Conservation (phyloP, 2,888 invertebrate genomes). For the Geotrupes spiniger region DNA sequence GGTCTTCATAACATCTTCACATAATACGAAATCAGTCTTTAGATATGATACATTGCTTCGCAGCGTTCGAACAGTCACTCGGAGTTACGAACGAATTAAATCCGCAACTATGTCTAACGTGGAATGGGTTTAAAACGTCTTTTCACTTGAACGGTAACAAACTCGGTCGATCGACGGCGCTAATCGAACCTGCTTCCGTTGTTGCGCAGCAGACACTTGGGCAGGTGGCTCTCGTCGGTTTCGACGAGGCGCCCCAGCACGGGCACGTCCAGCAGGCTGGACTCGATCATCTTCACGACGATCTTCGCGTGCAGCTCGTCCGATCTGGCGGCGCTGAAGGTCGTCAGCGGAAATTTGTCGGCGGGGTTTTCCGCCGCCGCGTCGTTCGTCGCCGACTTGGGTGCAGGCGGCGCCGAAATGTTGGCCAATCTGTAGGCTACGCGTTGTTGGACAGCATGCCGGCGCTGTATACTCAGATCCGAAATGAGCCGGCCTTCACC, state of each 20-base stretch:
- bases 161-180: too few species aligned
- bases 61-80: not conserved
- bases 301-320: constrained; percentile 10
- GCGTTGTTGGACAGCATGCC: constrained; percentile 42
- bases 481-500: constrained; percentile 54
- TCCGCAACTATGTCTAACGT: not conserved
- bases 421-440: constrained; percentile 38
- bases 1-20: constrained; percentile 20
- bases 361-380: constrained; percentile 2
- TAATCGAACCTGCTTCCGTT: constrained; percentile 39
- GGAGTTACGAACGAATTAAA: not conserved
- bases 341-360: constrained; percentile 4
- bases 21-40: constrained; percentile 28
- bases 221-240: constrained; percentile 29
- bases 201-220: constrained; percentile 38
- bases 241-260: not conserved
- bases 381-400: constrained; percentile 18
- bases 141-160: not conserved
- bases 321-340: not conserved
- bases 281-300: constrained; percentile 16
- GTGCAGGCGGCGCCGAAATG: constrained; percentile 33
- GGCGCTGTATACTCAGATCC: constrained; percentile 52
- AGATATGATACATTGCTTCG: constrained; percentile 29
- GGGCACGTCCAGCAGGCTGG: constrained; percentile 12
- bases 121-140: not conserved